These are phyloP conservation scores for Platichthys flesus DNA, from an alignment of 2,113 vertebrate species.

Conservation along the genomic window DNA sequence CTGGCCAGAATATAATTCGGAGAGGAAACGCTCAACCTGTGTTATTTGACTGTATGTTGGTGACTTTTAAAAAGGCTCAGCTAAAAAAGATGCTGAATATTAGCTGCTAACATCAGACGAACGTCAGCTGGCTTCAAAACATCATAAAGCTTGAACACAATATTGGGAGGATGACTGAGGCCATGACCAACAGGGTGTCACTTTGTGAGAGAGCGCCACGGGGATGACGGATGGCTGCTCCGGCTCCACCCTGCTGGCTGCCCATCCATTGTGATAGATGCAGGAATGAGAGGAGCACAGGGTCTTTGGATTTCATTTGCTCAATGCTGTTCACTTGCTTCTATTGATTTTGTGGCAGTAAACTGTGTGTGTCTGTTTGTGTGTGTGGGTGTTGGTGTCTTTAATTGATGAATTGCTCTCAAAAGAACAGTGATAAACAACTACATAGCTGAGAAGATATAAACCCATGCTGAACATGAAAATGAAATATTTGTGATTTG, in stretches of 20 bases:
- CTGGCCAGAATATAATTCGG: not conserved
- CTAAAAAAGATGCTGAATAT: conserved; percentile 2
- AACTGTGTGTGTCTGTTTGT: conserved; percentile 27
- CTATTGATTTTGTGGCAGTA: conserved; percentile 73
- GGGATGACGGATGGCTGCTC: conserved; percentile 69
- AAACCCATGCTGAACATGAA: not conserved
- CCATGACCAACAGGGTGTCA: conserved; percentile 62
- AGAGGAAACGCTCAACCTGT: not conserved
- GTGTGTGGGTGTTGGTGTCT: conserved; percentile 15
- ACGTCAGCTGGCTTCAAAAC: conserved; percentile 12
- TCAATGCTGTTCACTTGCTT: conserved; percentile 73
- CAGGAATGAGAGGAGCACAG: conserved; percentile 61
- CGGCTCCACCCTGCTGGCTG: conserved; percentile 64
- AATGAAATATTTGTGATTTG: not conserved
- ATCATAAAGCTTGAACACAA: conserved; percentile 37
- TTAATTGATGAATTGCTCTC: conserved; percentile 56
- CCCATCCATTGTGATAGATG: conserved; percentile 75
- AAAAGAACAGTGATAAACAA: conserved; percentile 37
- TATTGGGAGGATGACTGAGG: conserved; percentile 46
- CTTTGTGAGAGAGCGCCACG: conserved; percentile 46
- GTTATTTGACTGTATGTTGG: not conserved
- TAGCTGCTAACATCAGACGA: not conserved
- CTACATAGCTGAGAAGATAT: conserved; percentile 21
- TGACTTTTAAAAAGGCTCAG: not conserved
- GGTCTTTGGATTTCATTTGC: conserved; percentile 80